These are phyloP conservation scores for Hyalella azteca DNA, from an alignment of 2,888 invertebrate species.

Conservation along the genomic window DNA sequence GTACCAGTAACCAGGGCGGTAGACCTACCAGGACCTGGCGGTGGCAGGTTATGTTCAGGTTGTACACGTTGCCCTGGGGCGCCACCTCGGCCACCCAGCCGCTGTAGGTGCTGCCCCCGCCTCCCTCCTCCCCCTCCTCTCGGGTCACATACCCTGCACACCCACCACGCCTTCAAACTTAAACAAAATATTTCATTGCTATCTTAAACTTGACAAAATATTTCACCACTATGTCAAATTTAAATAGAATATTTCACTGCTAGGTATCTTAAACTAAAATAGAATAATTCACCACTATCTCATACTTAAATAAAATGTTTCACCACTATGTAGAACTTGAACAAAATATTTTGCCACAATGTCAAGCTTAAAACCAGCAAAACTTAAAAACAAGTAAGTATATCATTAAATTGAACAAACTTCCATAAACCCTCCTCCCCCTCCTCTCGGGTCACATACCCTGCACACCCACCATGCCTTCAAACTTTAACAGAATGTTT, in stretches of 20 bases:
- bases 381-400: no score
- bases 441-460: slow-evolving; percentile 51
- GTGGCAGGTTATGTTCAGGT: slow-evolving; percentile 69
- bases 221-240: background rate
- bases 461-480: no score
- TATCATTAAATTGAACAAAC: no score
- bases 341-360: no score
- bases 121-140: slow-evolving; percentile 40
- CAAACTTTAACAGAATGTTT: background rate
- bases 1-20: slow-evolving; percentile 66
- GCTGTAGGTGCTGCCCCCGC: slow-evolving; percentile 47
- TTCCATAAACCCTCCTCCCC: slow-evolving; percentile 40
- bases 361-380: no score
- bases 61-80: slow-evolving; percentile 80
- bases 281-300: no score
- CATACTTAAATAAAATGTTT: no score
- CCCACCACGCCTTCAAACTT: background rate
- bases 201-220: background rate
- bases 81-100: slow-evolving; percentile 68
- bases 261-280: no score
- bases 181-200: background rate
- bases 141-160: slow-evolving; percentile 56
- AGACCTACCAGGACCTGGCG: slow-evolving; percentile 63
- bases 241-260: no score
- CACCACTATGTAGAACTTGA: background rate